phyloP scores from a whole-genome alignment of 2,113 vertebrate genomes.

The Bambusicola thoracicus region DNA sequence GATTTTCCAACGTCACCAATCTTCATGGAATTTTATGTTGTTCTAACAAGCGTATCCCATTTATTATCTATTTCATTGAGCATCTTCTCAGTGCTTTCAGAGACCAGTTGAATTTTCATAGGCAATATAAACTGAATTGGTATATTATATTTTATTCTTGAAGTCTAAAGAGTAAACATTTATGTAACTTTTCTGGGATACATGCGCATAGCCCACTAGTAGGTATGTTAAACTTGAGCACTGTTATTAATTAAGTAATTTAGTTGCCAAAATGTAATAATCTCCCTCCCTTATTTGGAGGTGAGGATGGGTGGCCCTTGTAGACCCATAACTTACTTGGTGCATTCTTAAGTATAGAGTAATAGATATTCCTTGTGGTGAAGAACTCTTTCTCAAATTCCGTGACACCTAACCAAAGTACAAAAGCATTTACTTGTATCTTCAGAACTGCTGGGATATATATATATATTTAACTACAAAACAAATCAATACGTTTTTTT shows the following conservation, averaged over 20 bases:
- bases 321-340: not conserved
- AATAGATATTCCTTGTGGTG: not conserved
- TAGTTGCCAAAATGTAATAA: not conserved
- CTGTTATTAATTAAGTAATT: not conserved
- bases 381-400: not conserved
- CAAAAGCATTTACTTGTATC: not conserved
- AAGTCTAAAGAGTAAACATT: not conserved
- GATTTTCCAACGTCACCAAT: not conserved
- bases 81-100: not conserved
- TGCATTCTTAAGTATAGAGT: not conserved
- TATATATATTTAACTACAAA: not conserved
- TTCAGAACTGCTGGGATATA: not conserved
- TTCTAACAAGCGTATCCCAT: accelerated
- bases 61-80: not conserved
- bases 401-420: not conserved
- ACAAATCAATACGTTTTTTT: not conserved
- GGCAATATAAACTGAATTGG: not conserved
- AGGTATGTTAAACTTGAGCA: not conserved
- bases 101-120: not conserved
- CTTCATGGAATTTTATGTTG: not conserved
- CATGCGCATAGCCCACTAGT: accelerated
- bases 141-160: not conserved
- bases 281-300: not conserved
- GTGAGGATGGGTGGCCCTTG: not conserved
- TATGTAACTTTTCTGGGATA: not conserved